Conservation (phyloP, 1,140 invertebrate species). For the Drosophila insularis region DNA sequence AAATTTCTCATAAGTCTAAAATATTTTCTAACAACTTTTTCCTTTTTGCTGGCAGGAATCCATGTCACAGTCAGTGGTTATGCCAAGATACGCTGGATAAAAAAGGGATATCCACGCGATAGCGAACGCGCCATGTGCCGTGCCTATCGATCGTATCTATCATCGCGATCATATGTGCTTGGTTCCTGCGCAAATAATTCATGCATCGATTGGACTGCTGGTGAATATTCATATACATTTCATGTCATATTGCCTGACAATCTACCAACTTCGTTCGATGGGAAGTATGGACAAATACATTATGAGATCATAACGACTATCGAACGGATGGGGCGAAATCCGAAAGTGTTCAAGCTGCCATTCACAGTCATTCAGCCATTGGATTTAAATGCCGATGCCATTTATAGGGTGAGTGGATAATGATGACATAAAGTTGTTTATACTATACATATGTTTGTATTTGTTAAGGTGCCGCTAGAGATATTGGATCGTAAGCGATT, state of each 20-base stretch:
- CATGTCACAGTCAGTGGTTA: constrained; percentile 80
- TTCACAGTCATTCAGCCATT: constrained; percentile 90
- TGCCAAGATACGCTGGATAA: constrained; percentile 82
- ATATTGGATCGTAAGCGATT: constrained; percentile 84
- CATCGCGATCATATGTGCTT: constrained; percentile 78
- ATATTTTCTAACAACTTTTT: background rate
- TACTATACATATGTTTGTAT: background rate
- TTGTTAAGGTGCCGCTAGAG: constrained; percentile 83
- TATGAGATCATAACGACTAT: constrained; percentile 88
- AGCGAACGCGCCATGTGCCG: constrained; percentile 80
- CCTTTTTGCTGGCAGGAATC: constrained; percentile 59
- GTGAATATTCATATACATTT: constrained; percentile 86
- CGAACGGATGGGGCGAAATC: constrained; percentile 89
- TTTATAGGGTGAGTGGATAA: constrained; percentile 65
- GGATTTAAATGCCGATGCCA: constrained; percentile 87
- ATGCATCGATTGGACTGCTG: constrained; percentile 83
- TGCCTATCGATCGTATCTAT: constrained; percentile 78
- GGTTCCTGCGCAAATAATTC: constrained; percentile 74
- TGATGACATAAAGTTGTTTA: background rate
- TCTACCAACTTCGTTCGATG: constrained; percentile 89
- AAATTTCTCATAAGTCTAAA: too few relatives aligned
- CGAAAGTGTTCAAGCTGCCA: constrained; percentile 88
- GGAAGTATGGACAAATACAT: constrained; percentile 87
- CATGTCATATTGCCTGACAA: constrained; percentile 84
- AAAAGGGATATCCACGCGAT: constrained; percentile 81